Conservation (phyloP, 1,140 invertebrate genomes). For the Luehdorfia chinensis region DNA sequence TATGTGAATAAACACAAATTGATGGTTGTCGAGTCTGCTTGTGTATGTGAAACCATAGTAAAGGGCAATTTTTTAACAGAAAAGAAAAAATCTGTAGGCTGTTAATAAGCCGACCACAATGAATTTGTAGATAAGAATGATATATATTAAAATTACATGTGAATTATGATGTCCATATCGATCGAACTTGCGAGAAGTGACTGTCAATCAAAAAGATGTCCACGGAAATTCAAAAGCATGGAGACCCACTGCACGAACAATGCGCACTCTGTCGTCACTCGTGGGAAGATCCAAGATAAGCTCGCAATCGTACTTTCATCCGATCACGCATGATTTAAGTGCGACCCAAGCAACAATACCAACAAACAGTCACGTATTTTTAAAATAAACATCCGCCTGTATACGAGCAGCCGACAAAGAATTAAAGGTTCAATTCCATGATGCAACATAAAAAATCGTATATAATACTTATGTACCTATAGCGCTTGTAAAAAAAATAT, state of each 20-base stretch:
- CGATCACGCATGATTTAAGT: conserved; percentile 65
- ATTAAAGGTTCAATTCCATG: conserved; percentile 1
- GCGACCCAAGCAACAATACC: conserved; percentile 50
- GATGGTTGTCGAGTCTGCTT: no score
- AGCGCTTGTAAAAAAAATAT: neutral
- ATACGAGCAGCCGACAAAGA: neutral
- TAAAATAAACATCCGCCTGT: conserved; percentile 25
- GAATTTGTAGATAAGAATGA: no score
- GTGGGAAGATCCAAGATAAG: conserved; percentile 60
- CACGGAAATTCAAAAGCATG: neutral
- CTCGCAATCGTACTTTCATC: conserved; percentile 56
- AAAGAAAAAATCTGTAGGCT: no score
- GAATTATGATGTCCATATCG: no score
- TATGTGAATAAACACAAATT: no score
- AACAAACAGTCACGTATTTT: conserved; percentile 44
- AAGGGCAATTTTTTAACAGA: no score
- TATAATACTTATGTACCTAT: neutral
- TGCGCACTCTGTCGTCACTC: conserved; percentile 41
- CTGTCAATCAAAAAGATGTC: neutral
- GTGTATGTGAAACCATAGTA: no score
- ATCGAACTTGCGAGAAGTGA: no score
- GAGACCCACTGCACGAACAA: conserved; percentile 25
- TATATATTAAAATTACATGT: no score
- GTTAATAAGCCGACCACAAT: no score
- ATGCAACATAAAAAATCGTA: neutral